phyloP scores from a whole-genome alignment of 2,888 invertebrate species.

The Euproctis similis region DNA sequence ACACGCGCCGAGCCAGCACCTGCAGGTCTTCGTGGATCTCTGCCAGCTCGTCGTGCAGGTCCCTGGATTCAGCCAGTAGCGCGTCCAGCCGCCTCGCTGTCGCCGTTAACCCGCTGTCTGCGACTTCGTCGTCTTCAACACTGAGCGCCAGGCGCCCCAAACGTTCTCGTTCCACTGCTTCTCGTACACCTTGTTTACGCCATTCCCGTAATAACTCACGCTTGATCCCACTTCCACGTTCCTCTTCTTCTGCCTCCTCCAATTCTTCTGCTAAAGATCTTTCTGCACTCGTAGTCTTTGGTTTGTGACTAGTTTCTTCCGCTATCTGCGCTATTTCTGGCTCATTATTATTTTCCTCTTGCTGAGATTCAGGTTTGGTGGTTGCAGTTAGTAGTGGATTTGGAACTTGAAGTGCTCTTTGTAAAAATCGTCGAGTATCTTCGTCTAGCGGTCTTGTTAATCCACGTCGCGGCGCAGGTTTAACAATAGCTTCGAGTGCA shows the following conservation, averaged over 20 bases:
- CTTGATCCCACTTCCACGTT: conserved; percentile 30
- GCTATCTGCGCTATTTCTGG: conserved; percentile 6
- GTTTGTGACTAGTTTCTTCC: conserved; percentile 15
- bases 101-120: conserved; percentile 41
- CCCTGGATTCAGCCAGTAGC: conserved; percentile 61
- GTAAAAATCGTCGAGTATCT: conserved; percentile 58
- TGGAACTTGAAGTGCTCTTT: conserved; percentile 51
- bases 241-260: conserved; percentile 55
- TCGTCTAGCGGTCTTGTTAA: conserved; percentile 55
- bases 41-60: conserved; percentile 62
- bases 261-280: conserved; percentile 61
- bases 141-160: conserved; percentile 59
- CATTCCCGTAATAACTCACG: conserved; percentile 39
- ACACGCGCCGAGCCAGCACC: conserved; percentile 68
- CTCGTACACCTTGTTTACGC: conserved; percentile 34
- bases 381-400: conserved; percentile 38
- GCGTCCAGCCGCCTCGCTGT: conserved; percentile 59
- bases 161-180: conserved; percentile 56
- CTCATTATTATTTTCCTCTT: conserved; percentile 8
- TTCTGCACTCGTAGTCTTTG: conserved; percentile 24
- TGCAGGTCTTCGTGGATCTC: conserved; percentile 70
- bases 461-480: conserved; percentile 55
- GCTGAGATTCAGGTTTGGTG: conserved; percentile 33
- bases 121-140: conserved; percentile 59
- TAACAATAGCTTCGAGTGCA: conserved; percentile 59